phyloP scores from a whole-genome alignment of 2,888 invertebrate genomes.

The Brachyopa scutellaris region DNA sequence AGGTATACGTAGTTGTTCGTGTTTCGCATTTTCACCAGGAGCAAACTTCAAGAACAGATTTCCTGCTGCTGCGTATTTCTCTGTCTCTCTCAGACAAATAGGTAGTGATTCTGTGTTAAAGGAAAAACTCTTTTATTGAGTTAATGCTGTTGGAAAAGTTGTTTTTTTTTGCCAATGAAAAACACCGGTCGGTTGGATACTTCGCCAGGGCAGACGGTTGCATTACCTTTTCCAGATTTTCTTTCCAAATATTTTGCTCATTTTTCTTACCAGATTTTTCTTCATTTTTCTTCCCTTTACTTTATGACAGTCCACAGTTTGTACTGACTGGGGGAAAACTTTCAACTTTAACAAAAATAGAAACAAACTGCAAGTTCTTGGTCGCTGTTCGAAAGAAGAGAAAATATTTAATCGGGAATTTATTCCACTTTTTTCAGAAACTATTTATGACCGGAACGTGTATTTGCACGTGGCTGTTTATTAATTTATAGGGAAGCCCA shows the following conservation, averaged over 20 bases:
- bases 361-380: background rate
- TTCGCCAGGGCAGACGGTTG: slow-evolving; percentile 23
- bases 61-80: background rate
- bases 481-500: slow-evolving; percentile 7
- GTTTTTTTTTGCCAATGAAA: slow-evolving; percentile 8
- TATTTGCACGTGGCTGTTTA: slow-evolving; percentile 20
- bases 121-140: slow-evolving; percentile 36
- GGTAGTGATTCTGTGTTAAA: background rate
- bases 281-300: background rate
- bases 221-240: slow-evolving; percentile 16
- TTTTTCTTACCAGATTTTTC: slow-evolving; percentile 7
- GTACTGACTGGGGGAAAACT: slow-evolving; percentile 1
- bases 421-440: slow-evolving; percentile 50
- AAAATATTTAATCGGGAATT: slow-evolving; percentile 51
- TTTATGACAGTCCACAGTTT: slow-evolving; percentile 18
- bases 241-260: slow-evolving; percentile 4
- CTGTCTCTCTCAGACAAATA: background rate
- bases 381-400: background rate
- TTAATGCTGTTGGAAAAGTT: slow-evolving; percentile 34
- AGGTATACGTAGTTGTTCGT: slow-evolving; percentile 1
- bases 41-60: slow-evolving; percentile 13
- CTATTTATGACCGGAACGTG: slow-evolving; percentile 42
- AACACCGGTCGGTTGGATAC: slow-evolving; percentile 22
- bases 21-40: background rate
- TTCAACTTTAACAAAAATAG: background rate